phyloP scores from a whole-genome alignment of 2,113 vertebrate species.

The Lipotes vexillifer region DNA sequence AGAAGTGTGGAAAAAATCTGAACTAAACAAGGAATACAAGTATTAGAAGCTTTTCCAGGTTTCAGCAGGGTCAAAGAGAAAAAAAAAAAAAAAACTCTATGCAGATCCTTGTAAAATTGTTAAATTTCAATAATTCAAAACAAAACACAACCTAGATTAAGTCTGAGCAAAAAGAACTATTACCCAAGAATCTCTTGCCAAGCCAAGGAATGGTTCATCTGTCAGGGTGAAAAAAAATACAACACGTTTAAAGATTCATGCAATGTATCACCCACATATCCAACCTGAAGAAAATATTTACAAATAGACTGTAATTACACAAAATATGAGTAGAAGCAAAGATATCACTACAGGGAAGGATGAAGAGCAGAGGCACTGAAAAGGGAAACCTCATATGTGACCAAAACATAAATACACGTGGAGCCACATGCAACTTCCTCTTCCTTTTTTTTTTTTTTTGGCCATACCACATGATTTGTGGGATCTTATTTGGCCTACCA shows the following conservation, averaged over 20 bases:
- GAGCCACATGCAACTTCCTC: neutral
- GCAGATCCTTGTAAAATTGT: neutral
- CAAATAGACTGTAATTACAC: neutral
- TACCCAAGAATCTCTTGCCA: neutral
- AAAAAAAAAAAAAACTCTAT: neutral
- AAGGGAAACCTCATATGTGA: rapidly evolving
- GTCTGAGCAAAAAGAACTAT: neutral
- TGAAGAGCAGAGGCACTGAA: neutral
- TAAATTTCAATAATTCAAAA: neutral
- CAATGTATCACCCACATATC: neutral
- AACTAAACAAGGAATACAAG: neutral
- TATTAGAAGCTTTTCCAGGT: neutral
- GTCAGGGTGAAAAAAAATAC: neutral
- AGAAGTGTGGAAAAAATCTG: neutral
- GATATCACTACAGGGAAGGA: neutral
- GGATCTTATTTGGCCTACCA: neutral
- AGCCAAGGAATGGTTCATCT: neutral
- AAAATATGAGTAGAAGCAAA: neutral
- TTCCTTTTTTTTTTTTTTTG: neutral
- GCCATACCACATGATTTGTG: too few relatives aligned
- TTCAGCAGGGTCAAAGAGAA: neutral
- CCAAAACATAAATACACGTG: too few relatives aligned
- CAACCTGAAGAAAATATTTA: neutral
- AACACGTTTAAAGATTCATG: neutral
- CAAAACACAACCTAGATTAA: neutral